phyloP scores from a whole-genome alignment of 2,888 invertebrate species.

The Idaea aversata region DNA sequence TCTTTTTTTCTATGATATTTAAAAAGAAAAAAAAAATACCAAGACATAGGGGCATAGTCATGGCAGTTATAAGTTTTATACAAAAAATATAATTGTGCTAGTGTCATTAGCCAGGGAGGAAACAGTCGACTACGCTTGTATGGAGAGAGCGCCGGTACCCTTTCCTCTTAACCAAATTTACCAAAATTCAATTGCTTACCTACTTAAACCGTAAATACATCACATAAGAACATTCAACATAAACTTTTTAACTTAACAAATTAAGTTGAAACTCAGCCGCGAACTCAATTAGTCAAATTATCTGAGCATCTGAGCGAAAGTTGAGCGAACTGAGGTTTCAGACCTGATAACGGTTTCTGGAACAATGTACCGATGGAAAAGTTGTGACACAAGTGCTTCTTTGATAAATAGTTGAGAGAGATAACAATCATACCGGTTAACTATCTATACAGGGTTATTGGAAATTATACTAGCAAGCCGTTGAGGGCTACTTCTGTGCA shows the following conservation, averaged over 20 bases:
- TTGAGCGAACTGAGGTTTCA: constrained; percentile 6
- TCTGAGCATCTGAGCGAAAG: constrained; percentile 24
- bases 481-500: too few relatives aligned
- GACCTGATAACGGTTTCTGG: neutral
- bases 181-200: neutral
- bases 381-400: neutral
- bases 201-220: neutral
- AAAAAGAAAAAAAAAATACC: too few relatives aligned
- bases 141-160: too few relatives aligned
- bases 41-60: too few relatives aligned
- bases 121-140: too few relatives aligned
- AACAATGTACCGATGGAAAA: neutral
- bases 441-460: too few relatives aligned
- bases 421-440: neutral
- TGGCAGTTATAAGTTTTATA: too few relatives aligned
- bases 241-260: constrained; percentile 8
- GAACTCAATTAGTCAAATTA: constrained; percentile 40
- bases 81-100: too few relatives aligned
- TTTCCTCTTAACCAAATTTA: too few relatives aligned
- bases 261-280: constrained; percentile 19
- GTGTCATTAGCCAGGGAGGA: too few relatives aligned
- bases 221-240: neutral
- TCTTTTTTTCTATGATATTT: too few relatives aligned
- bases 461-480: too few relatives aligned
- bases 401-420: neutral